Evolutionary conservation across 2,797 vertebrate genomes (phyloP).

Genomic region (Melopsittacus undulatus): DNA sequence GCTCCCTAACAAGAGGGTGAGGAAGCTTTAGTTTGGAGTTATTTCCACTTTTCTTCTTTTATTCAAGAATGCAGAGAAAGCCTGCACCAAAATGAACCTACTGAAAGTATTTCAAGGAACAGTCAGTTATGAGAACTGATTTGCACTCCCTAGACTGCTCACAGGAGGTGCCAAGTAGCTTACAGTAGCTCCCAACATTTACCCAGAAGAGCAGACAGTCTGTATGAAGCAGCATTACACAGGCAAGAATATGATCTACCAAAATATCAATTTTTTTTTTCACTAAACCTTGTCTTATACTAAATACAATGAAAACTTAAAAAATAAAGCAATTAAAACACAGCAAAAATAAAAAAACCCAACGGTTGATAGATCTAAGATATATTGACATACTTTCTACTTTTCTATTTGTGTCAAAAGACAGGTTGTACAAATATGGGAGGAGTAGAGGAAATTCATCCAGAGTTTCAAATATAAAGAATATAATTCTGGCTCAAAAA

Average conservation of each 20-base stretch:
- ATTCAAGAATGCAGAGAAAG: background rate
- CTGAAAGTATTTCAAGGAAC: background rate
- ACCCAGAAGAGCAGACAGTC: background rate
- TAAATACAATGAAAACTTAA: background rate
- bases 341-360: accelerated
- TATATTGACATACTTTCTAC: background rate
- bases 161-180: background rate
- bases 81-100: background rate
- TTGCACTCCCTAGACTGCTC: background rate
- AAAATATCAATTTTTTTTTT: background rate
- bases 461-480: background rate
- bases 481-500: background rate
- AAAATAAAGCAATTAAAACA: background rate
- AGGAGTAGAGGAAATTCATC: background rate
- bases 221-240: background rate
- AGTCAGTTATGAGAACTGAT: background rate
- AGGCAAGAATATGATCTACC: background rate
- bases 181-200: background rate
- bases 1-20: background rate
- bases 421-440: accelerated
- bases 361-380: background rate
- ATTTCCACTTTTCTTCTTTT: background rate
- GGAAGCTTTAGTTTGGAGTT: background rate
- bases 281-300: background rate
- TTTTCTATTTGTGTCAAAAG: background rate